Base-by-base conservation (phyloP, 2,888 invertebrate genomes). In the Criorhina ranunculi region DNA sequence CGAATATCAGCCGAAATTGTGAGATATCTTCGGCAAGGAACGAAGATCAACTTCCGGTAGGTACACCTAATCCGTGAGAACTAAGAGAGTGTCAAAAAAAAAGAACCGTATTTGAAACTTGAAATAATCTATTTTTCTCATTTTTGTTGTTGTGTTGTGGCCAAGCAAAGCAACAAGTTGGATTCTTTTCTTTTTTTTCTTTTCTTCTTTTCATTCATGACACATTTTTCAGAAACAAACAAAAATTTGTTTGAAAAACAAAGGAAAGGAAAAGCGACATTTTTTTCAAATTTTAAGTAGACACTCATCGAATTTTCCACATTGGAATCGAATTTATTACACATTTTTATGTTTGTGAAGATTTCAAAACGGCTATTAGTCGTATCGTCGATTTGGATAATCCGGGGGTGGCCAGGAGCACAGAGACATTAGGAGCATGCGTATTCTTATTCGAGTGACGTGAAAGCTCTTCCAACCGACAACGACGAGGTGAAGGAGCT, bases 1-100 rank as follows among this genome's bases (percentile, higher is more conserved):
- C 90, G 80, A 90, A 89, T 89, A 86, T 90, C 77, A 90, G 89
- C 88, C 90, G 90, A 88, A 90, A 89, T 87, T 89, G 88, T 89
- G 90, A 90, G 80, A 88, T 89, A 83, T 53, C 69, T 87, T 86
- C 88, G 86, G 87, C 79, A 72, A 70, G 85, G 79, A 85, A 85
- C 59, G 85, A 83, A 83, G 79, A 79, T 57, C 79, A 79, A 75
- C 79, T 83, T 79, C 62, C 67, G 83, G 83, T 83, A 83, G 79
- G 83, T 83, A 83, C 64, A 17, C 40, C 29, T n/a, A n/a, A 17
- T 29, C 17, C n/a, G 24, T 2, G n/a, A n/a, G n/a, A n/a, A n/a
- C 37, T 29, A 46, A 44, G 44, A n/a, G 55, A n/a, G 19, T 35
- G n/a, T n/a, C n/a, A n/a, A n/a, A n/a, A n/a, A n/a, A n/a, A n/a